Evolutionary conservation across 2,113 vertebrate species (phyloP).

Genomic region (Hemiprocne comata): DNA sequence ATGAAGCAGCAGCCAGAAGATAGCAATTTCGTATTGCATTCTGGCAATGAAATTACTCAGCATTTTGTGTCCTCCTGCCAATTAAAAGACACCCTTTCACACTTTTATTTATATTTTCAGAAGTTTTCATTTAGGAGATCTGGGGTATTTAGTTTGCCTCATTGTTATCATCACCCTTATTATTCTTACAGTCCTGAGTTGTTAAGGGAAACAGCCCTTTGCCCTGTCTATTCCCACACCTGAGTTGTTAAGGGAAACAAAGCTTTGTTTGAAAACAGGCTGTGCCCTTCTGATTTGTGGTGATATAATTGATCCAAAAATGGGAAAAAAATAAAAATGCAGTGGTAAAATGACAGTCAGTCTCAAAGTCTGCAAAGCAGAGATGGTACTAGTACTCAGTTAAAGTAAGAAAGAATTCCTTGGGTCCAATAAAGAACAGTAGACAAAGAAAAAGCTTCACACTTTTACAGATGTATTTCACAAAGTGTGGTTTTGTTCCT

Average conservation of each 20-base stretch:
- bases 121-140: neutral
- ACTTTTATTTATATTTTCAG: neutral
- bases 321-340: conserved; percentile 1
- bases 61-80: neutral
- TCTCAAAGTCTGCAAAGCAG: conserved; percentile 24
- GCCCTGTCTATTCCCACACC: neutral
- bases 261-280: neutral
- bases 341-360: conserved; percentile 25
- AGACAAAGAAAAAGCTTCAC: neutral
- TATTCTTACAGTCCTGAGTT: neutral
- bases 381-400: conserved; percentile 32
- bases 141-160: neutral
- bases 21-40: neutral
- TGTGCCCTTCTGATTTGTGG: neutral
- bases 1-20: neutral
- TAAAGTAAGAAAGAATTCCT: conserved; percentile 48
- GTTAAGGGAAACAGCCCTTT: neutral
- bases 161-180: neutral
- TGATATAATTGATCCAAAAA: neutral
- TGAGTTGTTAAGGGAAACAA: neutral
- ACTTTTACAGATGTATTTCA: neutral
- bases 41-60: neutral
- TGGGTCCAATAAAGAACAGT: neutral
- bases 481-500: conserved; percentile 7
- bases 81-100: neutral